Evolutionary conservation across 2,113 vertebrate genomes (phyloP), one percentile per base, ranked within the genome.

Genomic region (Melanerpes aurifrons): DNA sequence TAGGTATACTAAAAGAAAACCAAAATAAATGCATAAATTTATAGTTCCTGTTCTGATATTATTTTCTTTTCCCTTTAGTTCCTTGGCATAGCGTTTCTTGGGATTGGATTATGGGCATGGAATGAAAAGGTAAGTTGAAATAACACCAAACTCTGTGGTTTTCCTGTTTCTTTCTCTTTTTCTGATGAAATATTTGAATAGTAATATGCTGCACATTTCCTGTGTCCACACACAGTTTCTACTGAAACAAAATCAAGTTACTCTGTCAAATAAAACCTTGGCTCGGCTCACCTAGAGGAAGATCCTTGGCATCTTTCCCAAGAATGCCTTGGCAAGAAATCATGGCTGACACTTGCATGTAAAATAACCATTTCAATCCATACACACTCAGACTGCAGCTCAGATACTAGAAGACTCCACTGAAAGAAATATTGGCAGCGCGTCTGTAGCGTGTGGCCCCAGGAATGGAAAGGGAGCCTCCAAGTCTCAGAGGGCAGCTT

Each of bases 31-130:
- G 13, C 5, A 25, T 62, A 72, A 7, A 66, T 47, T 59, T 78
- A 40, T 78, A 70, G 64, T 83, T 95, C 7, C 25, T 84, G n/a
- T 5, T 62, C 20, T 71, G 35, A 78, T 62, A 45, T 83, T n/a
- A 74, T 67, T 82, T 76, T 43, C 48, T 71, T 56, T 29, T 16
- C 7, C 40, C 97, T 98, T 74, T 97, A 99, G 99, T 98, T 99
- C 96, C 97, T 99, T 97, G 99, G 99, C 76, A 98, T 99, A 97
- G 98, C 99, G 21, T 98, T 99, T 95, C 98, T 99, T 73, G 99
- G 98, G 70, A 99, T 99, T 88, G 99, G 98, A 96, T 96, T 99
- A 78, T 99, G 99, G 99, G 99, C 99, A 22, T 99, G 99, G 99
- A 99, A 98, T 98, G 99, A 99, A 97, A 99, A 99, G 98, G 99